phyloP scores from a whole-genome alignment of 1,140 invertebrate genomes.

The honey bee (Apis mellifera) region DNA sequence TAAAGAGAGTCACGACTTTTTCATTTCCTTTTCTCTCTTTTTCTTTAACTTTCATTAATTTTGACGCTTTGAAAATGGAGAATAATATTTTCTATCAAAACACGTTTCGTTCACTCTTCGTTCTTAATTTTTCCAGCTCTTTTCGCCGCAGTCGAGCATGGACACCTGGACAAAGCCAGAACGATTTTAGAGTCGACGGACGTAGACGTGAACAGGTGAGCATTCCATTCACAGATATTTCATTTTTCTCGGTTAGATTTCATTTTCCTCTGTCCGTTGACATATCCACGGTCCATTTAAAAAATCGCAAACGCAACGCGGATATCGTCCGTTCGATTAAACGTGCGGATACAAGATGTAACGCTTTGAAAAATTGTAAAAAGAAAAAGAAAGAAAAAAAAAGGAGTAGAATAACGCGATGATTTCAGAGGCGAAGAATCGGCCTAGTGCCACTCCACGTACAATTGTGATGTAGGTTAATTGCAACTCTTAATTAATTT shows the following conservation, averaged over 20 bases:
- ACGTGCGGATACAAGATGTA: not conserved
- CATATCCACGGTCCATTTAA: not conserved
- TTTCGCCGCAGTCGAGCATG: conserved; percentile 92
- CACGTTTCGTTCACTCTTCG: no score
- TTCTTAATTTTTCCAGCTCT: conserved; percentile 69
- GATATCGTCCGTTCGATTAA: not conserved
- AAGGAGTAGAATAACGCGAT: not conserved
- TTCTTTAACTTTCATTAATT: not conserved
- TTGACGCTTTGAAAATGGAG: not conserved
- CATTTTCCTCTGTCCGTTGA: not conserved
- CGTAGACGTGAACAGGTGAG: conserved; percentile 95
- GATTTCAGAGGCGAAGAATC: not conserved
- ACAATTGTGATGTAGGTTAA: conserved; percentile 41
- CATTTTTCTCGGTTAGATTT: not conserved
- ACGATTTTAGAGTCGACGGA: conserved; percentile 94
- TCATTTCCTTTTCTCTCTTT: no score
- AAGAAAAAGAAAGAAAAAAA: not conserved
- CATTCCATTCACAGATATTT: not conserved
- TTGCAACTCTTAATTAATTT: conserved; percentile 37
- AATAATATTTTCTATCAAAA: not conserved
- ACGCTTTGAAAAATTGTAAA: not conserved
- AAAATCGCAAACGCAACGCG: not conserved
- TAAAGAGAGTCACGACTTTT: no score
- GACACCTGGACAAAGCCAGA: conserved; percentile 93
- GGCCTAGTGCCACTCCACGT: not conserved